Percentiles rank a stretch among this genome's conserved stretches.
Conservation (phyloP, 1,140 invertebrate genomes). For the Drosophila virilis region DNA sequence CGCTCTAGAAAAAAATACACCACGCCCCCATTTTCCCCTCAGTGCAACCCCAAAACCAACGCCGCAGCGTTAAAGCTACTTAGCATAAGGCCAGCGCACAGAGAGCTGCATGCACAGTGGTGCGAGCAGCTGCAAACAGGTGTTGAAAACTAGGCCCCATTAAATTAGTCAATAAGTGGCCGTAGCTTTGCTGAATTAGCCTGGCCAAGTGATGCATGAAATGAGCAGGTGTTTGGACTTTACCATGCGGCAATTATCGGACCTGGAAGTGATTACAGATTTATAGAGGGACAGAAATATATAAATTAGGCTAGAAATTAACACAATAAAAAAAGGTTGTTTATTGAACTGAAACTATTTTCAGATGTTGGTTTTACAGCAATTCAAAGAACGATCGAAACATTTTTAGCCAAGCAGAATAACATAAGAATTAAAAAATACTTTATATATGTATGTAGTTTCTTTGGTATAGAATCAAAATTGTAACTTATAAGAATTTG, state of each 20-base stretch:
- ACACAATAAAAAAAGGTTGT: constrained; percentile 12
- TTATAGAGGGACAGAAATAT: constrained; percentile 14
- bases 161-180: constrained; percentile 60
- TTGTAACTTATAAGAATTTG: too few species aligned
- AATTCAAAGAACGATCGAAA: constrained; percentile 22
- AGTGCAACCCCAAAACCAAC: constrained; percentile 24
- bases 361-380: background rate
- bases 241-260: constrained; percentile 45
- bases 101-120: constrained; percentile 53
- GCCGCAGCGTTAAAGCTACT: constrained; percentile 74
- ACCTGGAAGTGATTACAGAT: constrained; percentile 32
- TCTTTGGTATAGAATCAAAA: too few species aligned
- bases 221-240: constrained; percentile 60
- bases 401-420: too few species aligned
- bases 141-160: constrained; percentile 71
- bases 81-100: constrained; percentile 57
- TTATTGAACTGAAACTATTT: constrained; percentile 14
- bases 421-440: background rate
- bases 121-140: constrained; percentile 59
- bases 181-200: constrained; percentile 43
- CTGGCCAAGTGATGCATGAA: constrained; percentile 64
- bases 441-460: too few species aligned
- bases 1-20: constrained; percentile 32
- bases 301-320: constrained; percentile 28
- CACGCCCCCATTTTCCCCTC: constrained; percentile 47